Conservation (phyloP, 2,113 vertebrate genomes). For the Cromileptes altivelis region DNA sequence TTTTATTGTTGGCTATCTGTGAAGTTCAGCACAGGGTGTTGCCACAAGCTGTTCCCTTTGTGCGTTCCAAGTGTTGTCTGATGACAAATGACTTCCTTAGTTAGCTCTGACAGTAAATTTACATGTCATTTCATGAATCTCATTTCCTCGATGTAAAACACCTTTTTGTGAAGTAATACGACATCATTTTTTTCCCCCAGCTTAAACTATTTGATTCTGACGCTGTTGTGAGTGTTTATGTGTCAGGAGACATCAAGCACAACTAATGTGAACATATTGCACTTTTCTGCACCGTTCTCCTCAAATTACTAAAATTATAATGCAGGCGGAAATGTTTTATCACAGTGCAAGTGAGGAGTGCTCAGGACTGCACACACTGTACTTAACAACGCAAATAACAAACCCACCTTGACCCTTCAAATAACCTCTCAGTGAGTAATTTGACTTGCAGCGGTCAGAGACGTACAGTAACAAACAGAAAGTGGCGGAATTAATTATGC, state of each 20-base stretch:
- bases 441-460: constrained; percentile 62
- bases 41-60: constrained; percentile 75
- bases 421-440: constrained; percentile 73
- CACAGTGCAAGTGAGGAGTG: constrained; percentile 50
- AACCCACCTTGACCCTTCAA: constrained; percentile 73
- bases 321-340: constrained; percentile 49
- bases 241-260: constrained; percentile 45
- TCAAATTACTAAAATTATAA: constrained; percentile 57
- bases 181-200: neutral
- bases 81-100: constrained; percentile 74
- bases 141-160: constrained; percentile 53
- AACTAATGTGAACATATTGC: constrained; percentile 38
- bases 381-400: constrained; percentile 56
- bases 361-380: constrained; percentile 27
- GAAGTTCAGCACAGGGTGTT: constrained; percentile 77
- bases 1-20: constrained; percentile 76
- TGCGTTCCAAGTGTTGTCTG: constrained; percentile 71
- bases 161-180: constrained; percentile 31
- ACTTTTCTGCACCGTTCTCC: constrained; percentile 32
- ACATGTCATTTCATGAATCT: constrained; percentile 66
- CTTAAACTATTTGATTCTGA: constrained; percentile 30
- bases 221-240: constrained; percentile 19
- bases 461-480: constrained; percentile 69
- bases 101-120: constrained; percentile 71
- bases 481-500: constrained; percentile 80